Conservation (phyloP, 2,797 vertebrate species). For the Rhynchotus rufescens region DNA sequence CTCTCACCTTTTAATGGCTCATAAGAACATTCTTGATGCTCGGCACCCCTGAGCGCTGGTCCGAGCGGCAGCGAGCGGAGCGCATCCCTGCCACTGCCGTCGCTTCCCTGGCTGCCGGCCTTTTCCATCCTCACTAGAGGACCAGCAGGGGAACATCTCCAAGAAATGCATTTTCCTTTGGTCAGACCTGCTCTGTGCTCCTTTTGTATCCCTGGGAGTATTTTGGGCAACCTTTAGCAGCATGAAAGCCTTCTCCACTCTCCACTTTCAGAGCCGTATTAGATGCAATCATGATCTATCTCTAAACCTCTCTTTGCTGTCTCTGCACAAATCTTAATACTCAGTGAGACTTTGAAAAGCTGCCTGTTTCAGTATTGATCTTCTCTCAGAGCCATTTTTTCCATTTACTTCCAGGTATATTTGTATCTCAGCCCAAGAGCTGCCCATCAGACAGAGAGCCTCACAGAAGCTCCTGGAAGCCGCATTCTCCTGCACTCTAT, state of each 20-base stretch:
- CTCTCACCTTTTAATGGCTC: not conserved
- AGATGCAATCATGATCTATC: not conserved
- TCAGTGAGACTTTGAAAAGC: not conserved
- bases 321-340: not conserved
- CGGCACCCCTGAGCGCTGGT: too few relatives aligned
- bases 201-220: accelerated
- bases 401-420: conserved; percentile 14
- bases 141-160: not conserved
- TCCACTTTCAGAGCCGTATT: accelerated
- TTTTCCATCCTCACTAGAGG: not conserved
- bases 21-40: not conserved
- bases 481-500: conserved; percentile 28
- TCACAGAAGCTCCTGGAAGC: conserved; percentile 17
- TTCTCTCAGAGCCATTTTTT: not conserved
- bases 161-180: accelerated
- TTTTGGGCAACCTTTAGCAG: not conserved
- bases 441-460: conserved; percentile 10
- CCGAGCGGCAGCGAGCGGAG: not conserved
- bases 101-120: not conserved
- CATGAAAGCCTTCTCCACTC: not conserved
- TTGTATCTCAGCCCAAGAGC: conserved; percentile 30
- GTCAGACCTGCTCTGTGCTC: not conserved
- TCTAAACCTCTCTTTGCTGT: not conserved
- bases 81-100: too few relatives aligned
- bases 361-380: not conserved